Percentiles rank a stretch among this genome's conserved stretches.
phyloP scores from a whole-genome alignment of 1,140 invertebrate species.

The Steinernema khuongi region DNA sequence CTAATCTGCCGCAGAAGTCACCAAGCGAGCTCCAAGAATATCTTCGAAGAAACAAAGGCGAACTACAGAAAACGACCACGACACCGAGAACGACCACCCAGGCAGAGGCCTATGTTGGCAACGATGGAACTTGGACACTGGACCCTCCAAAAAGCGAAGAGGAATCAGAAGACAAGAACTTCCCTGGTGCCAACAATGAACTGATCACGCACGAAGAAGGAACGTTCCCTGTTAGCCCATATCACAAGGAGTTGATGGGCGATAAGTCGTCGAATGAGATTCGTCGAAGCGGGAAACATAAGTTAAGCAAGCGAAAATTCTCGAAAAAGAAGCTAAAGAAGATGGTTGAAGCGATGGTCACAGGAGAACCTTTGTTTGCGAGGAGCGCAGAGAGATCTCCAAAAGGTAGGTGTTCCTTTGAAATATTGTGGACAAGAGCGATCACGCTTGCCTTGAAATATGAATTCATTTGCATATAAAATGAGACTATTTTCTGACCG shows the following conservation, averaged over 20 bases:
- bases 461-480: too few relatives aligned
- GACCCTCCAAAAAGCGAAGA: not conserved
- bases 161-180: not conserved
- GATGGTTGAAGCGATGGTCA: constrained; percentile 5
- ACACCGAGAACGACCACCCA: not conserved
- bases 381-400: not conserved
- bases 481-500: too few relatives aligned
- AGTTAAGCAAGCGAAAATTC: not conserved
- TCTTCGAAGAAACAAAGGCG: not conserved
- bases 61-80: not conserved
- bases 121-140: not conserved
- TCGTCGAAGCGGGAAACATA: not conserved
- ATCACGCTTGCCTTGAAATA: too few relatives aligned
- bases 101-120: not conserved
- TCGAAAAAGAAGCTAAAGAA: constrained; percentile 1
- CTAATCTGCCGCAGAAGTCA: not conserved
- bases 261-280: not conserved
- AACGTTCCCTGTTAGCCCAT: not conserved
- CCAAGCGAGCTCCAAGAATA: not conserved
- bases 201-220: not conserved
- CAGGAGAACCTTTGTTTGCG: not conserved
- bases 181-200: not conserved
- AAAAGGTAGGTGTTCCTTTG: not conserved
- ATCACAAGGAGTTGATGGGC: not conserved
- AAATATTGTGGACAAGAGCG: too few relatives aligned